These are phyloP conservation scores for Noturus placidus DNA, from an alignment of 2,113 vertebrate genomes.

Conservation along the genomic window DNA sequence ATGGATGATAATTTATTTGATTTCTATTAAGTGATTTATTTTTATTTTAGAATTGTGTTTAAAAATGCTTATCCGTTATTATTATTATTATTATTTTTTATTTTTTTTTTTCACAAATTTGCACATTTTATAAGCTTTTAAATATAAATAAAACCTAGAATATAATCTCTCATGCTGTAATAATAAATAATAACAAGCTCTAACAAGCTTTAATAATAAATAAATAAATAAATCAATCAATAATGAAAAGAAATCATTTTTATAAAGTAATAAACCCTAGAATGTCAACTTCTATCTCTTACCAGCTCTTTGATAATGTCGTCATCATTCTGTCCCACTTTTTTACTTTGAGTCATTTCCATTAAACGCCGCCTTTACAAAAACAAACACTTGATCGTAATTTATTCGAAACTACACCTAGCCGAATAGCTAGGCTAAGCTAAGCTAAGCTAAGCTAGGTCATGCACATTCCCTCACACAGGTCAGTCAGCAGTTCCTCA, in stretches of 20 bases:
- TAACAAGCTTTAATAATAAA: too few species aligned
- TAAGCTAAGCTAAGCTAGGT: not conserved
- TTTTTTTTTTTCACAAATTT: not conserved
- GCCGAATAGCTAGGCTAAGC: not conserved
- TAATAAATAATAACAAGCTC: not conserved
- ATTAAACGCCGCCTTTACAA: not conserved
- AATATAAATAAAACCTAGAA: not conserved
- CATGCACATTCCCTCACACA: constrained; percentile 33
- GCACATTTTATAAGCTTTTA: not conserved
- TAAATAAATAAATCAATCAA: too few species aligned
- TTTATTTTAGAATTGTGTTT: too few species aligned
- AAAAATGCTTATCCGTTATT: too few species aligned
- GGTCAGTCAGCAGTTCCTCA: not conserved
- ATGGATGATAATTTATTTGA: not conserved
- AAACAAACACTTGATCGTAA: not conserved
- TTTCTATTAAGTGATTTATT: not conserved
- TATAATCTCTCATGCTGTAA: not conserved
- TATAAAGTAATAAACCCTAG: too few species aligned
- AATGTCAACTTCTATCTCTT: constrained; percentile 47
- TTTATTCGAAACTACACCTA: not conserved
- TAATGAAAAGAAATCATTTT: not conserved
- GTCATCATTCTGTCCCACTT: constrained; percentile 64
- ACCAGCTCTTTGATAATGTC: constrained; percentile 82
- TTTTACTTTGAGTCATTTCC: constrained; percentile 70
- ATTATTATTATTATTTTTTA: too few species aligned